Conservation (phyloP, 2,113 vertebrate genomes). For the Calyptommatus sinebrachiatus region DNA sequence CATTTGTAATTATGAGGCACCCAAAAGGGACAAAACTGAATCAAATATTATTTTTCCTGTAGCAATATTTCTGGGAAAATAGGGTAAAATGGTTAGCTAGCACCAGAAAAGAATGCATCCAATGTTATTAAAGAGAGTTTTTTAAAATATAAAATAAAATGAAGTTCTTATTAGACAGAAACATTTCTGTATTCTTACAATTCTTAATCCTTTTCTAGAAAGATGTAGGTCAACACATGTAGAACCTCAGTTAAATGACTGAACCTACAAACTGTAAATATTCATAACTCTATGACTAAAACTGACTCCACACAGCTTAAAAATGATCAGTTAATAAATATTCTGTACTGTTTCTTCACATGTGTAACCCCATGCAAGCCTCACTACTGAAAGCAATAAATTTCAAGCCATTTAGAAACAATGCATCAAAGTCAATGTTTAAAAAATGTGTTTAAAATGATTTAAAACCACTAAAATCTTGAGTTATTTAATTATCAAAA, state of each 20-base stretch:
- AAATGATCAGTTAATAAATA: neutral
- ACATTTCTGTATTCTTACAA: neutral
- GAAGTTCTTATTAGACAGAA: neutral
- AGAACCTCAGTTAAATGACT: neutral
- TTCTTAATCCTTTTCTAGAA: neutral
- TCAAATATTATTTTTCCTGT: conserved; percentile 46
- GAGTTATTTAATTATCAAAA: too few species aligned
- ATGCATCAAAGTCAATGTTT: too few species aligned
- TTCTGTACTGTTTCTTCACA: neutral
- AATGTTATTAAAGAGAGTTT: neutral
- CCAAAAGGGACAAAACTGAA: conserved; percentile 50
- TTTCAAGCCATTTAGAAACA: too few species aligned
- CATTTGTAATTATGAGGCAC: conserved; percentile 56
- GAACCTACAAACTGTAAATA: neutral
- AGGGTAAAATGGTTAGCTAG: neutral
- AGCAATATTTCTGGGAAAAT: conserved; percentile 45
- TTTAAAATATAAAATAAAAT: neutral
- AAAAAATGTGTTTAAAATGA: too few species aligned
- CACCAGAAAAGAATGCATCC: neutral
- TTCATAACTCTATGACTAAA: neutral
- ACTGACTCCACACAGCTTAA: neutral
- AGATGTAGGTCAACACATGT: neutral
- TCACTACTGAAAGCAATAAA: too few species aligned
- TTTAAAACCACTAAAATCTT: too few species aligned
- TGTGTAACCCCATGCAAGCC: too few species aligned